A percentile compares a stretch with the other conserved stretches of the same genome.
phyloP scores from a whole-genome alignment of 2,797 vertebrate genomes.

The Megalops cyprinoides region DNA sequence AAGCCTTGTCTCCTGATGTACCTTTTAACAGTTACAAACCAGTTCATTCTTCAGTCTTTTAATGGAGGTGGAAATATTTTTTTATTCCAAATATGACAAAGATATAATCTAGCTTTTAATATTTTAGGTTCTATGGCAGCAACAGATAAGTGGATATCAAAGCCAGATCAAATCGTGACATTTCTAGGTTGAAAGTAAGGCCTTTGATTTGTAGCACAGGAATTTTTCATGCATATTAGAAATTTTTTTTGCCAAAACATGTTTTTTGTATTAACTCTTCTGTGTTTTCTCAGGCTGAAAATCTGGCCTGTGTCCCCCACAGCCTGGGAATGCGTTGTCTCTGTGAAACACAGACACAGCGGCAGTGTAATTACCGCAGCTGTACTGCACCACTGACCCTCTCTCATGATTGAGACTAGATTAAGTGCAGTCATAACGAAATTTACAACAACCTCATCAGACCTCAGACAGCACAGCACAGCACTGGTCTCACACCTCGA shows the following conservation, averaged over 20 bases:
- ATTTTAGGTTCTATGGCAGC: background rate
- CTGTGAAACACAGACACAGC: slow-evolving; percentile 14
- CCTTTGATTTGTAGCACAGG: slow-evolving; percentile 11
- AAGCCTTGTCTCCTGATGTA: too few relatives aligned
- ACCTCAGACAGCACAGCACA: background rate
- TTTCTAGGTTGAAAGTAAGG: background rate
- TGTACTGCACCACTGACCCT: background rate
- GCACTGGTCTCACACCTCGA: too few relatives aligned
- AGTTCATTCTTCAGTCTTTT: too few relatives aligned
- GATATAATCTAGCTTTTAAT: background rate
- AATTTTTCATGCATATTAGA: background rate
- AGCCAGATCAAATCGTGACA: background rate
- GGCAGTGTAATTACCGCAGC: background rate
- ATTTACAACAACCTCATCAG: background rate
- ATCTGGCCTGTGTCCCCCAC: background rate
- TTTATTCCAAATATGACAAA: background rate
- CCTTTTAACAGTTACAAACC: too few relatives aligned
- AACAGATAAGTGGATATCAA: background rate
- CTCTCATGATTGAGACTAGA: background rate
- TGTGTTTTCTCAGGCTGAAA: background rate
- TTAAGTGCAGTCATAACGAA: background rate
- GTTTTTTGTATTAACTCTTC: slow-evolving; percentile 17
- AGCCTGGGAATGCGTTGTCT: slow-evolving; percentile 25
- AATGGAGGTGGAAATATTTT: too few relatives aligned
- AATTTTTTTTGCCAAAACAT: slow-evolving; percentile 16